Conservation (phyloP, 2,888 invertebrate genomes). For the Gari tellinella region DNA sequence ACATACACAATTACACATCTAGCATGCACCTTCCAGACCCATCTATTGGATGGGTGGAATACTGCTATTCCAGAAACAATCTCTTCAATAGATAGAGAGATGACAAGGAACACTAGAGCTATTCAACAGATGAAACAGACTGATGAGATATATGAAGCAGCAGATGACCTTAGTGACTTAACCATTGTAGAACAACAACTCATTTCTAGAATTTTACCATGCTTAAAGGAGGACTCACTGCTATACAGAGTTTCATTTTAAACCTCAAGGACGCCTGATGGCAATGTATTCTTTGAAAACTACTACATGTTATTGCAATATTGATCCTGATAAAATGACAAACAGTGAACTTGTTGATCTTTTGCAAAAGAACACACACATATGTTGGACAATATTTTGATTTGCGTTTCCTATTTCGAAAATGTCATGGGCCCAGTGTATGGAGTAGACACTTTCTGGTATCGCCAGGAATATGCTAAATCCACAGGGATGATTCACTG, state of each 20-base stretch:
- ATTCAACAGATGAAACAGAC: too few species aligned
- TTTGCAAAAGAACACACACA: conserved; percentile 46
- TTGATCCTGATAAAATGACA: not conserved
- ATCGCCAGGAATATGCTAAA: too few species aligned
- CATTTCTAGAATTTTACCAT: conserved; percentile 32
- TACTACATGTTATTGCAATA: too few species aligned
- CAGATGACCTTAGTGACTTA: too few species aligned
- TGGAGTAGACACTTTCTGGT: conserved; percentile 56
- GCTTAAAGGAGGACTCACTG: conserved; percentile 36
- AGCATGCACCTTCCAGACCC: too few species aligned
- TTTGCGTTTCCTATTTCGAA: conserved; percentile 38
- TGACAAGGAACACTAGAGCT: too few species aligned
- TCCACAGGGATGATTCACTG: conserved; percentile 62
- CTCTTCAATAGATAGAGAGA: too few species aligned
- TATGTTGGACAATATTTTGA: conserved; percentile 55
- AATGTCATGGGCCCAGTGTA: conserved; percentile 45
- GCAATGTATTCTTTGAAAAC: too few species aligned
- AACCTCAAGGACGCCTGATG: conserved; percentile 28
- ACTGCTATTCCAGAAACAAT: too few species aligned
- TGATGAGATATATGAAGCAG: too few species aligned
- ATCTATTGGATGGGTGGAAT: too few species aligned
- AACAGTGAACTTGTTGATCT: not conserved
- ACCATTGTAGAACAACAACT: conserved; percentile 48
- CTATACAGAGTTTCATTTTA: conserved; percentile 36
- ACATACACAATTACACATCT: too few species aligned